Evolutionary conservation across 2,797 vertebrate species (phyloP), one percentile per base, ranked within the genome.

Genomic region (Valencia hispanica): DNA sequence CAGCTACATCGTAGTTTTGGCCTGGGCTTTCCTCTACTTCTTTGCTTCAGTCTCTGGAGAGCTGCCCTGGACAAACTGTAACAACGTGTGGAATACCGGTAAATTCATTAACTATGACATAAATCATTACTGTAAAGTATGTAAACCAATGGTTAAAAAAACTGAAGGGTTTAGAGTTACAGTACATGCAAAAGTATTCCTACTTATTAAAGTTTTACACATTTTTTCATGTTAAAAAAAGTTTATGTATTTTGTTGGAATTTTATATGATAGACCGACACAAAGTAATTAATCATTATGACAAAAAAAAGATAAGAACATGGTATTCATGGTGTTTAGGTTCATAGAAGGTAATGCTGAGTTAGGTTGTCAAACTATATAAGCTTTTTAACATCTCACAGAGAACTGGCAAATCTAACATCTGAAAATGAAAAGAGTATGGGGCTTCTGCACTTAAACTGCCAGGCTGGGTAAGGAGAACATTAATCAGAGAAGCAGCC

Each of bases 11-110:
- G 84, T 94, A 79, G 88, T 95, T 68, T 85, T 94, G 77, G 94
- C 92, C 57, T 94, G 92, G 94, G 91, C 89, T 14, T 92, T 94
- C 41, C 72, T 94, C 47, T 95, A 94, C 83, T 27, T 95, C 9
- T 93, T 95, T 78, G 87, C 86, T 11, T 92, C 92, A 30, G 93
- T 95, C 80, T 87, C 87, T 65, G 78, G 25, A 55, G 76, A 90
- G 47, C 81, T 94, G 69, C 93, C 94, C 20, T 95, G 94, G 94
- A 77, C 90, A 51, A 88, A 51, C 47, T 95, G 94, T 72, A 89
- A 90, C 70, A 93, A 94, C 82, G 73, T 71, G 0, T 94, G 93
- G 93, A 94, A 94, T 20, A 93, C 93, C 89, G 88, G 92, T 94
- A 82, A 74, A 76, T 11, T 18, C 17, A 22, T 22, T 36, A 39